Conservation (phyloP, 1,140 invertebrate genomes). For the Aricia agestis region DNA sequence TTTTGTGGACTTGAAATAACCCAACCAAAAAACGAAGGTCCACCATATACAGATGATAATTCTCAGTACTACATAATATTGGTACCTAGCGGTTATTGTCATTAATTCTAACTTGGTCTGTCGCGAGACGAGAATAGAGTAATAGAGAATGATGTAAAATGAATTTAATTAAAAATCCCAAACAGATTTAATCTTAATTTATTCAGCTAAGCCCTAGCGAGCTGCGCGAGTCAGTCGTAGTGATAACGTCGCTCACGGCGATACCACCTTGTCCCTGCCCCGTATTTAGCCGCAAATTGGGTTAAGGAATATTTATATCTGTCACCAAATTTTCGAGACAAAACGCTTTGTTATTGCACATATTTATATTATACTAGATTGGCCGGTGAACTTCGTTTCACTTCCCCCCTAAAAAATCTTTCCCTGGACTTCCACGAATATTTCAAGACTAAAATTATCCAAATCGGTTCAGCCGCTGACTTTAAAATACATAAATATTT, state of each 20-base stretch:
- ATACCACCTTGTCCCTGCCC: constrained; percentile 36
- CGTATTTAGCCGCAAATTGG: constrained; percentile 39
- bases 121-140: neutral
- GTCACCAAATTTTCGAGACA: constrained; percentile 9
- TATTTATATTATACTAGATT: no score
- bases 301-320: constrained; percentile 41
- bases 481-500: no score
- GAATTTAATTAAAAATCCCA: constrained; percentile 50
- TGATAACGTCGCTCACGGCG: constrained; percentile 64
- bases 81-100: neutral
- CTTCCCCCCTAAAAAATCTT: no score
- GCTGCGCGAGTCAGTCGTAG: constrained; percentile 39
- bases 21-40: no score
- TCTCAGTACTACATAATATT: no score
- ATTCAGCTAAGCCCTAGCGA: constrained; percentile 36
- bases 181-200: constrained; percentile 52
- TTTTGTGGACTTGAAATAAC: no score
- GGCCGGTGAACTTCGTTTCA: no score
- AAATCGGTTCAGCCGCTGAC: no score
- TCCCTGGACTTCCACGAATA: no score
- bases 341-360: no score
- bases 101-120: constrained; percentile 2
- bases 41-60: no score
- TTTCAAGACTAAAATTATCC: no score
- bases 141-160: neutral